These are phyloP conservation scores for Chelmon rostratus DNA, from an alignment of 2,797 vertebrate species.

Conservation along the genomic window DNA sequence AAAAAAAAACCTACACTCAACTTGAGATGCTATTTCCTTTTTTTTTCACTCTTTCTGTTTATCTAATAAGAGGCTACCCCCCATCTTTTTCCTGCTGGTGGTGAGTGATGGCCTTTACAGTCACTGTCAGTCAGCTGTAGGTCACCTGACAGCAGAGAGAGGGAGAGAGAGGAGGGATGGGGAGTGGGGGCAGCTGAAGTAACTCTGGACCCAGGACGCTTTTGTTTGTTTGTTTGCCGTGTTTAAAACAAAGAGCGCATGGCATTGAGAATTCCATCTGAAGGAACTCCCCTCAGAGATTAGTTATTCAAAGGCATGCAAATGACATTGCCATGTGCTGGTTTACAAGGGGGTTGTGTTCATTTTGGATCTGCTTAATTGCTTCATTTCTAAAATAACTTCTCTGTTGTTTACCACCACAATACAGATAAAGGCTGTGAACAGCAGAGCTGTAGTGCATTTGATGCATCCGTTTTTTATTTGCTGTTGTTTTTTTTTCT, in stretches of 20 bases:
- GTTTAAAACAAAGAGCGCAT: conserved; percentile 87
- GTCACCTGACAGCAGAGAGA: conserved; percentile 77
- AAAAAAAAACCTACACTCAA: conserved; percentile 77
- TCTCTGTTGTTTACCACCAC: conserved; percentile 85
- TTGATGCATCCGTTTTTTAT: conserved; percentile 47
- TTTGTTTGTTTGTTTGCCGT: conserved; percentile 87
- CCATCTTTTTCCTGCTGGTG: conserved; percentile 53
- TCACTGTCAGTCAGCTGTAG: conserved; percentile 78
- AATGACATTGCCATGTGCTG: conserved; percentile 87
- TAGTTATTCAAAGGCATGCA: conserved; percentile 91
- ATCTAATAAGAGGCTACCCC: conserved; percentile 77
- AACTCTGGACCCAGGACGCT: conserved; percentile 76
- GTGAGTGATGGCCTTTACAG: conserved; percentile 75
- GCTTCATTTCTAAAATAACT: conserved; percentile 91
- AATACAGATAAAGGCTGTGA: conserved; percentile 75
- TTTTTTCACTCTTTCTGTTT: conserved; percentile 61
- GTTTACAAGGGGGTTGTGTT: conserved; percentile 85
- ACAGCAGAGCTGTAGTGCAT: conserved; percentile 57
- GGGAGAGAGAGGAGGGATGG: conserved; percentile 12
- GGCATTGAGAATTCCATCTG: conserved; percentile 87
- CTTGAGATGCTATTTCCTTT: conserved; percentile 72
- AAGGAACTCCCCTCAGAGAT: conserved; percentile 87
- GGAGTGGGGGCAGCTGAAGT: conserved; percentile 44
- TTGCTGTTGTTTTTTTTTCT: conserved; percentile 14
- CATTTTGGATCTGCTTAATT: conserved; percentile 89